phyloP scores from a whole-genome alignment of 2,888 invertebrate species.

The Bembecia ichneumoniformis region DNA sequence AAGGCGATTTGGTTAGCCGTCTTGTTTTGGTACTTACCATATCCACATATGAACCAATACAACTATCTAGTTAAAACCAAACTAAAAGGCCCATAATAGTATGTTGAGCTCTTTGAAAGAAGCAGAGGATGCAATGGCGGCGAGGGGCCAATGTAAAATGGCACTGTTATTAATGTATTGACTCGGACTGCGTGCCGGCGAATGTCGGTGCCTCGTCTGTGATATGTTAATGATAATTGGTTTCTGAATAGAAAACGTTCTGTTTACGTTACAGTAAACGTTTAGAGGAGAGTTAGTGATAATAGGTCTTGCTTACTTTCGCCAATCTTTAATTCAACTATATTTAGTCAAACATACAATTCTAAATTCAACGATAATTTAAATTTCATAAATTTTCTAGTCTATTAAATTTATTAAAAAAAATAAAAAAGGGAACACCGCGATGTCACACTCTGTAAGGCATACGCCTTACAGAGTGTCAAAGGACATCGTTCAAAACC shows the following conservation, averaged over 20 bases:
- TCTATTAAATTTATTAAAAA: too few relatives aligned
- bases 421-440: too few relatives aligned
- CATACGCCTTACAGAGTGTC: too few relatives aligned
- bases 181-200: conserved; percentile 61
- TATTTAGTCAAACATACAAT: too few relatives aligned
- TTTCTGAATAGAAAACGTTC: conserved; percentile 65
- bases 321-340: too few relatives aligned
- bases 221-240: conserved; percentile 72
- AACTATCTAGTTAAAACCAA: conserved; percentile 46
- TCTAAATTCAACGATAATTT: too few relatives aligned
- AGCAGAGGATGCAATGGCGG: conserved; percentile 24
- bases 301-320: conserved; percentile 16
- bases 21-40: conserved; percentile 65
- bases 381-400: too few relatives aligned
- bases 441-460: too few relatives aligned
- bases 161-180: conserved; percentile 60
- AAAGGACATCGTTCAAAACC: too few relatives aligned
- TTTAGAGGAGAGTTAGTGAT: conserved; percentile 47
- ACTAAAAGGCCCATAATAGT: conserved; percentile 29
- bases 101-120: conserved; percentile 10
- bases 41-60: conserved; percentile 60
- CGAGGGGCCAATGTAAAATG: conserved; percentile 35
- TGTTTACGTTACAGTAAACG: conserved; percentile 54
- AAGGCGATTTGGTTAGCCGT: conserved; percentile 69
- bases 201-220: conserved; percentile 63